Conservation (phyloP, 2,797 vertebrate species). For the Cephalopachus bancanus region DNA sequence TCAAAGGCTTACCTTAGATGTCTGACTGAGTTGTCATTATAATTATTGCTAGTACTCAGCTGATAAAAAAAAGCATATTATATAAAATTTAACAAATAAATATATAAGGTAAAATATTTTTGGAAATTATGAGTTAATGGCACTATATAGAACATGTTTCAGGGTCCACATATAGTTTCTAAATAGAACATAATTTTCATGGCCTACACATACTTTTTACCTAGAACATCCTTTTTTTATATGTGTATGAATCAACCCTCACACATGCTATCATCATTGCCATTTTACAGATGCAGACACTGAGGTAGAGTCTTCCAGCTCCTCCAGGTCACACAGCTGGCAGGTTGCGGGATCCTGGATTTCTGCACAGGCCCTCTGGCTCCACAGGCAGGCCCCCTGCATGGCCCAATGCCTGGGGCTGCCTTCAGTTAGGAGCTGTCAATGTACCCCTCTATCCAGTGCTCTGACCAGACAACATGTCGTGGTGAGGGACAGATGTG, state of each 20-base stretch:
- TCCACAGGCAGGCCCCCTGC: neutral
- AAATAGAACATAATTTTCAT: no score
- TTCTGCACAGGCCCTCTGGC: neutral
- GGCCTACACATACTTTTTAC: neutral
- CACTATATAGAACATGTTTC: neutral
- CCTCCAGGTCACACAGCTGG: neutral
- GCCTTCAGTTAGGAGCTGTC: neutral
- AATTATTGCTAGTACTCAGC: neutral
- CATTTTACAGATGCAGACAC: conserved; percentile 36
- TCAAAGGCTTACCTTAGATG: conserved; percentile 51
- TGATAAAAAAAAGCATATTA: conserved; percentile 27
- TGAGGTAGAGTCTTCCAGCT: neutral
- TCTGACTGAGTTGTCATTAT: conserved; percentile 37
- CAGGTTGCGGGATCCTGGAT: neutral
- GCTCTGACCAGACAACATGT: neutral
- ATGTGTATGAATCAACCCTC: conserved; percentile 4
- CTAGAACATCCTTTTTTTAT: neutral
- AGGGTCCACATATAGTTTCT: no score
- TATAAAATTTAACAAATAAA: conserved; percentile 7
- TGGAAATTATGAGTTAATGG: neutral
- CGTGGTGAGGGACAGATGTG: neutral
- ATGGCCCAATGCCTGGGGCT: neutral
- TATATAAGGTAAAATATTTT: conserved; percentile 34
- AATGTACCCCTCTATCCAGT: neutral
- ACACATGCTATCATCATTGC: neutral